Conservation (phyloP, 2,888 invertebrate genomes). For the Rhogogaster chlorosoma region DNA sequence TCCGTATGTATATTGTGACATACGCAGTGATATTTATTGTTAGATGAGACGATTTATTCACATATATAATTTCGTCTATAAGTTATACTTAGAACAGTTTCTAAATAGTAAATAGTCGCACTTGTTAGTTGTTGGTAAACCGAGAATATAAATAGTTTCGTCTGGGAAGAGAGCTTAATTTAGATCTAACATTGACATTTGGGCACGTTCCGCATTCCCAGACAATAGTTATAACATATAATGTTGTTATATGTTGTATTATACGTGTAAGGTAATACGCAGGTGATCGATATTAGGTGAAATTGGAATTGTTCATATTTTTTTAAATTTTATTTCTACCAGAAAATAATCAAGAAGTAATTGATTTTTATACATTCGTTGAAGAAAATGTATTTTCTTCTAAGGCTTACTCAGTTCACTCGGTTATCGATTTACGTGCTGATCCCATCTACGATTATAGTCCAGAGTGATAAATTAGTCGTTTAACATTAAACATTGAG, state of each 20-base stretch:
- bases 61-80: background rate
- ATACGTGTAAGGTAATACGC: background rate
- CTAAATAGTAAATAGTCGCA: background rate
- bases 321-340: background rate
- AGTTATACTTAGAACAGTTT: background rate
- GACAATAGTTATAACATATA: slow-evolving; percentile 40
- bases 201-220: slow-evolving; percentile 47
- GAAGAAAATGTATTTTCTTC: too few species aligned
- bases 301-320: background rate
- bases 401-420: background rate
- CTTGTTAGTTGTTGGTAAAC: slow-evolving; percentile 38
- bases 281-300: background rate
- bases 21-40: background rate
- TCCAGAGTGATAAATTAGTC: background rate
- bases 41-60: background rate
- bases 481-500: background rate
- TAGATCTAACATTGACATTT: slow-evolving; percentile 44
- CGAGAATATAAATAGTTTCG: background rate
- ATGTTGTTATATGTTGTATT: background rate
- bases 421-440: background rate
- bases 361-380: background rate
- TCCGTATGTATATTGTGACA: too few species aligned
- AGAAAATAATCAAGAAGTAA: background rate
- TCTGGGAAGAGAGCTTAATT: slow-evolving; percentile 27
- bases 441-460: background rate